phyloP scores from a whole-genome alignment of 2,113 vertebrate species.

The Empidonax traillii region DNA sequence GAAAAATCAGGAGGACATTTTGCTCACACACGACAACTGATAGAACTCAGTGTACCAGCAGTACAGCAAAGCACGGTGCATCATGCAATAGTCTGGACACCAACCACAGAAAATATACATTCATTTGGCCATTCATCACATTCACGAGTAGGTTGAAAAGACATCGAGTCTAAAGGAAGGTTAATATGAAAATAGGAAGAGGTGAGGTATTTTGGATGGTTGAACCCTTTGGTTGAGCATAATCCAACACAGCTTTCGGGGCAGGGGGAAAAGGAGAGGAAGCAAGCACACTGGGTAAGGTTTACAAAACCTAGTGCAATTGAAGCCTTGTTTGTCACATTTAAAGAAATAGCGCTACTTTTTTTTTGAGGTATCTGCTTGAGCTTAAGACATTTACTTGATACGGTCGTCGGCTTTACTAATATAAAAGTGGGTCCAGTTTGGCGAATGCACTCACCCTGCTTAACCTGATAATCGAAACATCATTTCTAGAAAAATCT shows the following conservation, averaged over 20 bases:
- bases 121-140: slow-evolving; percentile 80
- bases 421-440: slow-evolving; percentile 70
- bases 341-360: slow-evolving; percentile 45
- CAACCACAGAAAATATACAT: slow-evolving; percentile 83
- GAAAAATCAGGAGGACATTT: slow-evolving; percentile 68
- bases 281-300: slow-evolving; percentile 39
- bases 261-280: neutral
- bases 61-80: slow-evolving; percentile 81
- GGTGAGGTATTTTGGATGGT: neutral
- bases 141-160: slow-evolving; percentile 72
- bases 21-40: slow-evolving; percentile 84
- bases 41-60: slow-evolving; percentile 90
- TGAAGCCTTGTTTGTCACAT: slow-evolving; percentile 55
- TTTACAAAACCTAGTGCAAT: slow-evolving; percentile 74
- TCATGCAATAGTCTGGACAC: slow-evolving; percentile 84
- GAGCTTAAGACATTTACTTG: slow-evolving; percentile 34
- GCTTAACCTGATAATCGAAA: slow-evolving; percentile 71
- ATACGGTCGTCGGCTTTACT: neutral
- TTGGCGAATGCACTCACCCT: slow-evolving; percentile 70
- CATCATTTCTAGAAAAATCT: slow-evolving; percentile 78
- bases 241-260: slow-evolving; percentile 17
- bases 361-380: slow-evolving; percentile 68
- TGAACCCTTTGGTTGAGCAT: slow-evolving; percentile 18
- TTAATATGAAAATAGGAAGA: slow-evolving; percentile 42
- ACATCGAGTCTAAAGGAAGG: slow-evolving; percentile 68